phyloP scores from a whole-genome alignment of 2,113 vertebrate species.

The Pluvianellus socialis region DNA sequence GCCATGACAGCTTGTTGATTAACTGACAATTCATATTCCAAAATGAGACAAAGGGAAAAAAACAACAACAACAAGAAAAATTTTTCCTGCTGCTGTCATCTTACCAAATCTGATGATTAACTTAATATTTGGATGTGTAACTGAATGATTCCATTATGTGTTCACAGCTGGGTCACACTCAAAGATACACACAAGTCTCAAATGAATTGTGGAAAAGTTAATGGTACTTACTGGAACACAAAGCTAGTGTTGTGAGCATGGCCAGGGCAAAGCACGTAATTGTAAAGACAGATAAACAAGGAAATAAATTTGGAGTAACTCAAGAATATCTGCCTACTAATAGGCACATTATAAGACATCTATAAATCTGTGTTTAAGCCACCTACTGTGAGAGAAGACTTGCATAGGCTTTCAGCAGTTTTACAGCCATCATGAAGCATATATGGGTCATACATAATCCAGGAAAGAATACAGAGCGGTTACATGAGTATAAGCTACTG shows the following conservation, averaged over 20 bases:
- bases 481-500: not conserved
- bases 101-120: not conserved
- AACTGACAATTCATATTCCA: not conserved
- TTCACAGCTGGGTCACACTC: not conserved
- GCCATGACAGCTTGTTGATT: not conserved
- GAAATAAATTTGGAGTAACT: not conserved
- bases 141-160: not conserved
- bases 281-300: not conserved
- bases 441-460: not conserved
- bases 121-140: not conserved
- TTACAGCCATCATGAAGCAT: not conserved
- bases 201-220: not conserved
- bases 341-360: not conserved
- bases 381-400: not conserved
- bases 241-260: not conserved
- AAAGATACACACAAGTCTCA: not conserved
- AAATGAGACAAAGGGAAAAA: not conserved
- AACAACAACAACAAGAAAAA: rapidly evolving
- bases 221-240: not conserved
- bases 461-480: not conserved
- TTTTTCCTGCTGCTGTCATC: not conserved
- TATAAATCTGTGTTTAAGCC: not conserved
- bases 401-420: not conserved
- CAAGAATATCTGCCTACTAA: not conserved
- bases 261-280: not conserved